Base-by-base conservation (phyloP, 2,888 invertebrate species). In the Brachypalpus laphriformis region DNA sequence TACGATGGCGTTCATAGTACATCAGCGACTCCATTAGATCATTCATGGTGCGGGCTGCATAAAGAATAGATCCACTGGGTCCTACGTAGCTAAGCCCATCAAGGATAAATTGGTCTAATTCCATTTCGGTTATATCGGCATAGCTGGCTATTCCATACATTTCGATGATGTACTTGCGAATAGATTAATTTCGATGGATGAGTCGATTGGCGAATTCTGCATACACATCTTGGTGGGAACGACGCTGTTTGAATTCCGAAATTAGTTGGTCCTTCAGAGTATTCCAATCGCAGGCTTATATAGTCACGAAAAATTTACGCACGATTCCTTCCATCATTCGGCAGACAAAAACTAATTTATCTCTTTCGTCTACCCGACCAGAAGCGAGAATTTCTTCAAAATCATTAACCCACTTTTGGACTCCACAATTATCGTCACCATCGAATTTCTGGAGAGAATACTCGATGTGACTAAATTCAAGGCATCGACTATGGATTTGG, bases 141-240 rank as follows among this genome's bases (percentile, higher is more conserved):
- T 49, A 49, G n/a, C 61, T 28, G n/a, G 49, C 45, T 8, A 61
- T 59, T 37, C 42, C 51, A n/a, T 74, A 51, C 56, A 74, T 74
- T 14, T 37, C 14, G 6, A 74, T 20, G 2, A 63, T 42, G 47
- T 72, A 61, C 31, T 57, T 34, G 18, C 16, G 57, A 6, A 18
- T 34, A 16, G 37, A 31, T 37, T 57, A 34, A 4, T 37, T 57
- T 9, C 34, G 18, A 34, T 20, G 18, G 18, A 37, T 57, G 5
- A 7, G 11, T 57, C 57, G 34, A 37, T 37, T 57, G 9, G 3
- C 18, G 7, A 37, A 8, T 34, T 57, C 34, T 22, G 28, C 28
- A 45, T 61, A 42, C 7, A 61, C 42, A 18, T 61, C 45, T 45
- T 61, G 45, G 5, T 16, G 45, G 34, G 49, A 65, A 49, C 22